A percentile compares a stretch with the other conserved stretches of the same genome.
Conservation (phyloP, 2,888 invertebrate species). For the Drosophila mettleri region DNA sequence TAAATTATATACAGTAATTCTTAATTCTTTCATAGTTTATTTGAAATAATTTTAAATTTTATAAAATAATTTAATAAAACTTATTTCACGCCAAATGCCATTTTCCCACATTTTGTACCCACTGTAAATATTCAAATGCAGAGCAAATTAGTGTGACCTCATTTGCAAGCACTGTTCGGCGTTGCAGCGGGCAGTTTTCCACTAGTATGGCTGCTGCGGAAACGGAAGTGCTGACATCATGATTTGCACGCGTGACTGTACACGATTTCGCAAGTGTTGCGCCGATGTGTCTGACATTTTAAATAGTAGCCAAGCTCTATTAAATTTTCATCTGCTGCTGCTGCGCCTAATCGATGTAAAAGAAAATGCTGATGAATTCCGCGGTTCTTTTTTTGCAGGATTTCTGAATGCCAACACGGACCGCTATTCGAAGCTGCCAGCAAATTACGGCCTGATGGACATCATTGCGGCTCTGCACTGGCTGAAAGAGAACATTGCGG, state of each 20-base stretch:
- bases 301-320: slow-evolving; percentile 57
- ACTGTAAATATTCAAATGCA: slow-evolving; percentile 56
- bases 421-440: slow-evolving; percentile 93
- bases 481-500: slow-evolving; percentile 97
- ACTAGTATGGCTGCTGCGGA: slow-evolving; percentile 51
- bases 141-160: slow-evolving; percentile 65
- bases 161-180: slow-evolving; percentile 44
- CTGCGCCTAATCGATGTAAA: slow-evolving; percentile 55
- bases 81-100: background rate
- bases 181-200: slow-evolving; percentile 13
- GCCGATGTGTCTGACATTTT: slow-evolving; percentile 62
- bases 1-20: no score
- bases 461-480: slow-evolving; percentile 98
- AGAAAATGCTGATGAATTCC: slow-evolving; percentile 48
- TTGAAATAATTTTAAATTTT: background rate
- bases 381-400: slow-evolving; percentile 87
- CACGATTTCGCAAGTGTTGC: slow-evolving; percentile 58
- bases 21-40: no score
- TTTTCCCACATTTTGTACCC: background rate
- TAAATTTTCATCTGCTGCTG: slow-evolving; percentile 55
- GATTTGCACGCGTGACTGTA: slow-evolving; percentile 78
- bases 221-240: slow-evolving; percentile 78
- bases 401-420: slow-evolving; percentile 95
- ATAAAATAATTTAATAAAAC: no score
- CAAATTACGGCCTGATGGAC: slow-evolving; percentile 99